Base-by-base conservation (phyloP, 1,140 invertebrate genomes). In the Drosophila littoralis region DNA sequence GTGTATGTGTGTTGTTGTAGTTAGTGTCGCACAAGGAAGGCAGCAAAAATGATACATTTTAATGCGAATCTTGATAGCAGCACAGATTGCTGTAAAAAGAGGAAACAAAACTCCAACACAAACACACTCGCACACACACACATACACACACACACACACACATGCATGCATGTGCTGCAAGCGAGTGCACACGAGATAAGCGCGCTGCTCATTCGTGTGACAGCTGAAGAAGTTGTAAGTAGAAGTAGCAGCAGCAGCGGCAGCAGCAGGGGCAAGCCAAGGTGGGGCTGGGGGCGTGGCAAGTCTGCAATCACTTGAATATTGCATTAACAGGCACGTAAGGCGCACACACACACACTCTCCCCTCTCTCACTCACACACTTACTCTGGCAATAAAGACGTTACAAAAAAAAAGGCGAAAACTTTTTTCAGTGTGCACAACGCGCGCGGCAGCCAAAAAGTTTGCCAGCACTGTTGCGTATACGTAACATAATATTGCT, bases 21-120 rank as follows among this genome's bases (percentile, higher is more conserved):
- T 72, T 72, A 60, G 58, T 65, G 67, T 66, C 60, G 61, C 67
- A 72, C 32, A 36, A 59, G 54, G 38, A 82, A 79, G 79, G 83
- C 77, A 78, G 84, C 84, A 86, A 91, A 91, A 88, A 90, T 88
- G 90, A 91, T 91, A 91, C 90, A 91, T 91, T 91, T 91, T 91
- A 91, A 91, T 91, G 90, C 83, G 90, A 91, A 91, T 91, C 90
- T 91, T 91, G 90, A 91, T 91, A 91, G 76, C 76, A 81, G 71
- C 83, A 83, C 81, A 91, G 90, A 91, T 91, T 90, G 86, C 74
- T 67, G 66, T 66, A 77, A 79, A 73, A 82, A 73, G 64, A 81
- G 79, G 79, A 75, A 89, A 81, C 71, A 83, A 88, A 89, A 88
- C 84, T 88, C 68, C 73, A 67, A 42, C 71, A 68, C 45, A 63